Conservation (phyloP, 2,888 invertebrate species). For the Fabriciana adippe region DNA sequence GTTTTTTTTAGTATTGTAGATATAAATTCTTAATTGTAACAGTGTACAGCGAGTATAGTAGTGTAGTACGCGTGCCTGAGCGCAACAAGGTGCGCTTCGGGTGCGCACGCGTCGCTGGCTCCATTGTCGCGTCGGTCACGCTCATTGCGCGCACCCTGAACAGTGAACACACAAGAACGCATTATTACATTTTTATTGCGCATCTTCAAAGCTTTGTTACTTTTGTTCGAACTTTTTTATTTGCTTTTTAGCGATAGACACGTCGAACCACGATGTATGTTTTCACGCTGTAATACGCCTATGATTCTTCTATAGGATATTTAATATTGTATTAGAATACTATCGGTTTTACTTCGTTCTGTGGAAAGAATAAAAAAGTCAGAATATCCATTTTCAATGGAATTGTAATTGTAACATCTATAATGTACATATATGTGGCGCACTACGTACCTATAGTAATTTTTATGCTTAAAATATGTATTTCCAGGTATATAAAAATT, state of each 20-base stretch:
- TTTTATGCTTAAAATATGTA: no score
- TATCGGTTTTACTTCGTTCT: constrained; percentile 24
- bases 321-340: constrained; percentile 35
- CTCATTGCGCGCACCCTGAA: constrained; percentile 60
- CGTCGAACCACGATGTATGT: constrained; percentile 72
- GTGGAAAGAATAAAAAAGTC: constrained; percentile 19
- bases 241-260: constrained; percentile 70
- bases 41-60: constrained; percentile 12
- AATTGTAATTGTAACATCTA: constrained; percentile 11
- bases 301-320: constrained; percentile 58
- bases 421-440: no score
- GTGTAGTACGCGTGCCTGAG: constrained; percentile 36
- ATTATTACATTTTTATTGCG: constrained; percentile 79
- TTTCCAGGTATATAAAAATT: no score
- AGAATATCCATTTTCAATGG: constrained; percentile 20
- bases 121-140: constrained; percentile 74
- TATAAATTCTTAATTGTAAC: constrained; percentile 1
- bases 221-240: constrained; percentile 67
- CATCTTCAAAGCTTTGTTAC: constrained; percentile 78
- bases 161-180: constrained; percentile 63
- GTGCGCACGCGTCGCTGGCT: constrained; percentile 70
- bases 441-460: no score
- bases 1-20: not conserved
- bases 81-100: constrained; percentile 61
- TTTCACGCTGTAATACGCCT: constrained; percentile 74